phyloP scores from a whole-genome alignment of 1,140 invertebrate species.

The Liolophura sinensis region DNA sequence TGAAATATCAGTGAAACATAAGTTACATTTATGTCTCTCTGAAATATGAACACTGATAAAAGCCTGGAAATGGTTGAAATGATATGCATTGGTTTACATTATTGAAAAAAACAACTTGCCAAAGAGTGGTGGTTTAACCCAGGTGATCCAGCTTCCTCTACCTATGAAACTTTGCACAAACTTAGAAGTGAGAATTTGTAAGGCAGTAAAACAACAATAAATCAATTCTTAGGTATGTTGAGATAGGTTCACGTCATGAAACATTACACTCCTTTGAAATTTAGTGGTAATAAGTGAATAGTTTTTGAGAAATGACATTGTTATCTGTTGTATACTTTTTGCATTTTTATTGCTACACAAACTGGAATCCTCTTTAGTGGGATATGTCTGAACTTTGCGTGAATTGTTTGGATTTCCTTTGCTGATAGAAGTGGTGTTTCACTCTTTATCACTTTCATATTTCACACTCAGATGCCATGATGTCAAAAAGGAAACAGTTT shows the following conservation, averaged over 20 bases:
- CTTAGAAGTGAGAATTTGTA: neutral
- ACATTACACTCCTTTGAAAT: neutral
- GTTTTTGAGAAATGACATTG: too few species aligned
- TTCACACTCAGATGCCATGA: too few species aligned
- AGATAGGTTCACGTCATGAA: neutral
- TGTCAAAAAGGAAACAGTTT: too few species aligned
- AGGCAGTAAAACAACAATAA: neutral
- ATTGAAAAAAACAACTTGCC: neutral
- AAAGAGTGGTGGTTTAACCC: too few species aligned
- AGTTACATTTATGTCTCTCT: too few species aligned
- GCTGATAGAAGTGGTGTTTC: too few species aligned
- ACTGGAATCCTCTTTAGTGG: neutral
- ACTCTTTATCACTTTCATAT: too few species aligned
- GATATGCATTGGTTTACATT: neutral
- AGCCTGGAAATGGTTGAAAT: neutral
- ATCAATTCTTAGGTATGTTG: neutral
- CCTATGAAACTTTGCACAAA: too few species aligned
- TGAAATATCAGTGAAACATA: neutral
- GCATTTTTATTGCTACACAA: conserved; percentile 8
- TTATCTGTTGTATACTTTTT: too few species aligned
- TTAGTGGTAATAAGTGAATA: conserved; percentile 4
- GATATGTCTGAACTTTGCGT: too few species aligned
- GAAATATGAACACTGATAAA: neutral
- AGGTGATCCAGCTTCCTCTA: too few species aligned
- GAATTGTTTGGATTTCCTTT: too few species aligned